Conservation (phyloP, 2,113 vertebrate genomes). For the Electrona antarctica region DNA sequence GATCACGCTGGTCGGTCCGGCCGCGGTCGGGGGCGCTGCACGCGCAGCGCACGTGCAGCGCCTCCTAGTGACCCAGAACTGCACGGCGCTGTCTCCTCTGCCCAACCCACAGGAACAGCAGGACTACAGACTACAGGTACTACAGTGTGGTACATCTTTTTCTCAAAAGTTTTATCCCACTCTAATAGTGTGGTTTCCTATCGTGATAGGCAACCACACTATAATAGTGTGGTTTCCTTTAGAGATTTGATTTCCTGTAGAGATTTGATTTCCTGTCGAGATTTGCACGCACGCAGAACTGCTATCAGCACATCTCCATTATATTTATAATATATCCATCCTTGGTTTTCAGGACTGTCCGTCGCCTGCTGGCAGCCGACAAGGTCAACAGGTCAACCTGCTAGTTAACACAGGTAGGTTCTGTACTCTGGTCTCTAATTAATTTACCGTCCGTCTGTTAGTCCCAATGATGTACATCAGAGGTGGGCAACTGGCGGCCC, state of each 20-base stretch:
- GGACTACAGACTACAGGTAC: constrained; percentile 58
- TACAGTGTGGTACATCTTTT: not conserved
- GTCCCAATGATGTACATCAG: constrained; percentile 1
- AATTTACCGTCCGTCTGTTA: not conserved
- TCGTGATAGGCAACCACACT: no score
- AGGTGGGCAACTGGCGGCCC: no score
- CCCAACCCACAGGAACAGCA: constrained; percentile 50
- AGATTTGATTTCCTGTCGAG: no score
- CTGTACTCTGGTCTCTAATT: not conserved
- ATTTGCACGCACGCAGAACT: no score
- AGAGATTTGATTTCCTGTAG: no score
- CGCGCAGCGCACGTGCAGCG: constrained; percentile 78
- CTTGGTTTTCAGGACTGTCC: constrained; percentile 66
- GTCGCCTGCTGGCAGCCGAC: constrained; percentile 76
- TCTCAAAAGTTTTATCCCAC: no score
- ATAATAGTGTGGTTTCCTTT: no score
- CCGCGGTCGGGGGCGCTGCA: constrained; percentile 79
- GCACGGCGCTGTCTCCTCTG: constrained; percentile 66
- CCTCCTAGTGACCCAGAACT: constrained; percentile 89
- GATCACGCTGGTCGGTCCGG: constrained; percentile 84
- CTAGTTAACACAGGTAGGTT: constrained; percentile 73
- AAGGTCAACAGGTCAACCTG: constrained; percentile 80
- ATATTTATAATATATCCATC: not conserved
- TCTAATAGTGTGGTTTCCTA: no score
- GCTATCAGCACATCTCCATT: no score